Evolutionary conservation across 2,797 vertebrate genomes (phyloP), one percentile per base, ranked within the genome.

Genomic region (Falco rusticolus): DNA sequence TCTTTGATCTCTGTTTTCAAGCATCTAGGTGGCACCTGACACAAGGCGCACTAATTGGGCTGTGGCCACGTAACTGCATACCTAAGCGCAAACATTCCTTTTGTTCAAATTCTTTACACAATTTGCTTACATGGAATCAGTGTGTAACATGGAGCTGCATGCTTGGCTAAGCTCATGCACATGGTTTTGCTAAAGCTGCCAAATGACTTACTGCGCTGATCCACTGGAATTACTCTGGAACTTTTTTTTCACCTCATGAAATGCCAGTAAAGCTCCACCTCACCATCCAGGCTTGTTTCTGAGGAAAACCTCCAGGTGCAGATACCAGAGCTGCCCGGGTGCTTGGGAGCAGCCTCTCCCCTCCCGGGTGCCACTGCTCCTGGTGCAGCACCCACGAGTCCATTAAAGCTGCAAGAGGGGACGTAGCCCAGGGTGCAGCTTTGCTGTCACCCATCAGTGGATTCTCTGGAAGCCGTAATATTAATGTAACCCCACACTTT

Each of bases 21-120:
- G 43, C 45, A 28, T 0, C 0, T 2, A 17, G 39, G 47, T n/a
- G 8, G 26, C 57, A 39, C 41, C 45, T 2, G 2, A 39, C 12
- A n/a, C 14, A 19, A 60, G 37, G 60, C 2, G 5, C 31, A 16
- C 43, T 41, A 74, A 48, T 0, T 1, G 2, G 19, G 68, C 51
- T 43, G 61, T 2, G 53, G 64, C 61, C 9, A 31, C 70, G 41
- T 9, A 31, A 26, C 78, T 4, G 25, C 39, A 20, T 3, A 5
- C 51, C 53, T 39, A 56, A 41, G 14, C 19, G n/a, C 34, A 18
- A 17, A 6, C 3, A 6, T 18, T 63, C 45, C 76, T 72, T 34
- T 24, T 5, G 16, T 22, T 34, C 59, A 37, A 33, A n/a, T 34
- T 70, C 51, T 28, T 69, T 13, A 15, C 8, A 16, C 1, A 14